These are phyloP conservation scores for Novumbra hubbsi DNA, from an alignment of 2,797 vertebrate genomes.

Conservation along the genomic window DNA sequence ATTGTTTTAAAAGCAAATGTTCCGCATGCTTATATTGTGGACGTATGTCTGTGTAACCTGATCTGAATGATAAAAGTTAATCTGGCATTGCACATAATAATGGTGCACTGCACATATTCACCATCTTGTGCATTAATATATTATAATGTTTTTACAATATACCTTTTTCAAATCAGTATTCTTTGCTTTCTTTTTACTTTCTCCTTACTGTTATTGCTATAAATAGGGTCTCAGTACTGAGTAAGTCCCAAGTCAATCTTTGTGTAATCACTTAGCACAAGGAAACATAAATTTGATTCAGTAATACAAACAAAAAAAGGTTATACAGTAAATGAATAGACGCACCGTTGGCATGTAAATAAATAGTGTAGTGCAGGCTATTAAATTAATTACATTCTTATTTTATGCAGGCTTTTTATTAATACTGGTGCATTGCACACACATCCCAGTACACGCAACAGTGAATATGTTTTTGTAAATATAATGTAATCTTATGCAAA, in stretches of 20 bases:
- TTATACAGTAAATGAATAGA: neutral
- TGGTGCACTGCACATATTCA: neutral
- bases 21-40: neutral
- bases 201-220: neutral
- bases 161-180: constrained; percentile 1
- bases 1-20: neutral
- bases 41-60: neutral
- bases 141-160: neutral
- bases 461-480: neutral
- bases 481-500: neutral
- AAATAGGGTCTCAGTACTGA: neutral
- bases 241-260: constrained; percentile 2
- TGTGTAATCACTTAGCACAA: constrained; percentile 6
- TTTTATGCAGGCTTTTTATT: neutral
- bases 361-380: neutral
- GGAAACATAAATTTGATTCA: neutral
- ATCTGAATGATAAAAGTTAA: neutral
- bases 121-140: too few species aligned
- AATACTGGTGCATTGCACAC: neutral
- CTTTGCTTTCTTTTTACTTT: neutral
- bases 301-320: neutral
- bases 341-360: neutral
- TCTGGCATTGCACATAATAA: neutral
- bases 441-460: neutral
- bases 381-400: too few species aligned